Conservation (phyloP, 2,888 invertebrate genomes). For the Limnephilus rhombicus region DNA sequence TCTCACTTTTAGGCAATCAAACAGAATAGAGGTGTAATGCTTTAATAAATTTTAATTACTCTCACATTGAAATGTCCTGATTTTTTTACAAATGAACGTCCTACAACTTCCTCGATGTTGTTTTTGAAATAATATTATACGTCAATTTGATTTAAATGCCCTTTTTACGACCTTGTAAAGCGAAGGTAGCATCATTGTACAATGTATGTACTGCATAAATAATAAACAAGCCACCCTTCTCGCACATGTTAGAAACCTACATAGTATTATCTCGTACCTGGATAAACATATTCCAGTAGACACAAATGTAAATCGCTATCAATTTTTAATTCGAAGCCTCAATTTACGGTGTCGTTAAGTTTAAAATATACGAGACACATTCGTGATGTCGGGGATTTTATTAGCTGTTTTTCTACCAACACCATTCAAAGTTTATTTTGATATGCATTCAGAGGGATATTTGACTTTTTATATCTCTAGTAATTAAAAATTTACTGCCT, state of each 20-base stretch:
- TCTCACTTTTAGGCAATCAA: not conserved
- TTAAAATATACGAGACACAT: conserved; percentile 66
- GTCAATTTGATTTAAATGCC: not conserved
- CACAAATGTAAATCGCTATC: conserved; percentile 58
- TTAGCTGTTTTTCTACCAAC: conserved; percentile 61
- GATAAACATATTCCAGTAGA: not conserved
- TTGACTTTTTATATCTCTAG: conserved; percentile 60
- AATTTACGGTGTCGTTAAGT: conserved; percentile 65
- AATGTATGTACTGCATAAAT: not conserved
- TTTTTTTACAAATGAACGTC: not conserved
- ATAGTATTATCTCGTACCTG: not conserved
- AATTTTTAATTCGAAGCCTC: conserved; percentile 62
- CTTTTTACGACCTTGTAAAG: conserved; percentile 16
- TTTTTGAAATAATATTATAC: not conserved
- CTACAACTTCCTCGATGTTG: not conserved
- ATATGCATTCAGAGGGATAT: conserved; percentile 53
- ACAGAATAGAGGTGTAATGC: not conserved
- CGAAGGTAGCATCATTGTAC: conserved; percentile 6
- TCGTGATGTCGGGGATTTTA: conserved; percentile 60
- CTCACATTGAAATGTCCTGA: not conserved
- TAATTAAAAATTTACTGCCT: conserved; percentile 63
- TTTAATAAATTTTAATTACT: not conserved
- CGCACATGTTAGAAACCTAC: not conserved
- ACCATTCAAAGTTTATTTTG: conserved; percentile 56
- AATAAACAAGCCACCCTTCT: conserved; percentile 4